phyloP scores from a whole-genome alignment of 2,113 vertebrate species.

The Erpornis zantholeuca region DNA sequence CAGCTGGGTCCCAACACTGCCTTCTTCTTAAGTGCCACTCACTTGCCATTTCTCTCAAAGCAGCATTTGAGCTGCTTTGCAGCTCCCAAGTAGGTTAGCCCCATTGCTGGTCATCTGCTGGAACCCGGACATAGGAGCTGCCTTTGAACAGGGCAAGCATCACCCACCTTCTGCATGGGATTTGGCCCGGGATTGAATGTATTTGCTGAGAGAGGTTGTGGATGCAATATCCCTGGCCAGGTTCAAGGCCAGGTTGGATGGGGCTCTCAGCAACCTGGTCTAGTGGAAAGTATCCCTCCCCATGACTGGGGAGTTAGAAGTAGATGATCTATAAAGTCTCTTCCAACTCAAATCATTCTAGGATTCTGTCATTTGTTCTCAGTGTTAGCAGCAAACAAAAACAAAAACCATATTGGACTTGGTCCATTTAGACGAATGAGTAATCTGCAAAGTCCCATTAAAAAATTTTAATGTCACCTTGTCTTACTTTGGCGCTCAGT shows the following conservation, averaged over 20 bases:
- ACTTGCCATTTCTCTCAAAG: neutral
- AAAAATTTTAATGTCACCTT: neutral
- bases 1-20: accelerated
- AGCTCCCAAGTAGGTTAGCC: accelerated
- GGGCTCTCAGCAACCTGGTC: neutral
- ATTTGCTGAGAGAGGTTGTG: neutral
- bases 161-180: neutral
- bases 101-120: neutral
- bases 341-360: neutral
- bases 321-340: too few species aligned
- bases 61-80: neutral
- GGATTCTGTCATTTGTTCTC: neutral
- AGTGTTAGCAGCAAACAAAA: neutral
- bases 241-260: neutral
- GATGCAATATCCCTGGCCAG: neutral
- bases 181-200: neutral
- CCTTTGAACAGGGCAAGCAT: neutral
- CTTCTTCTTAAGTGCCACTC: neutral
- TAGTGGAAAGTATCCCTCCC: neutral
- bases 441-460: neutral
- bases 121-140: neutral
- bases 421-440: neutral
- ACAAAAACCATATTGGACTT: neutral
- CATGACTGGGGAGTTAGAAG: neutral
- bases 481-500: neutral